These are phyloP conservation scores for Coleophora deauratella DNA, from an alignment of 2,888 invertebrate species.

Conservation along the genomic window DNA sequence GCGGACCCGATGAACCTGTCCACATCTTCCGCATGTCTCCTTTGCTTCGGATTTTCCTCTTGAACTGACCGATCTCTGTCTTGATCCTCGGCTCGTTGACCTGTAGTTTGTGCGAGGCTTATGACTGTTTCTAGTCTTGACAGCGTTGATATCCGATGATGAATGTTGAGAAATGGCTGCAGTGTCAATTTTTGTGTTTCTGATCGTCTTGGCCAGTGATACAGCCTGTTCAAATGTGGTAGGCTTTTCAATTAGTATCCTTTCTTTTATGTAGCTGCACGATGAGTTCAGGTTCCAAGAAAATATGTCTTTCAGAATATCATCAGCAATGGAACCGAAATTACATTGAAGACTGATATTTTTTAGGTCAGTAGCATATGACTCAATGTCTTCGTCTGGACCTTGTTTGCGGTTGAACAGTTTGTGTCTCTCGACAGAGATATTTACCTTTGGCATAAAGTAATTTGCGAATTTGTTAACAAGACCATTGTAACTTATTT, in stretches of 20 bases:
- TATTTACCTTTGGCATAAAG: conserved; percentile 12
- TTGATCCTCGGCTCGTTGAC: too few relatives aligned
- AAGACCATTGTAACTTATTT: conserved; percentile 2
- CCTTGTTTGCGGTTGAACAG: conserved; percentile 11
- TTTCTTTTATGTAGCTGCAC: not conserved
- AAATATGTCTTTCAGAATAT: conserved; percentile 1
- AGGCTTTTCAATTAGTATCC: not conserved
- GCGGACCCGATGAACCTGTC: too few relatives aligned
- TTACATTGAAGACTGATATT: conserved; percentile 2
- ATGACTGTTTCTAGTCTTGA: too few relatives aligned
- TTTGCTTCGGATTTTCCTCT: too few relatives aligned
- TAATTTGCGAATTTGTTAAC: conserved; percentile 4
- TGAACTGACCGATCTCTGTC: too few relatives aligned
- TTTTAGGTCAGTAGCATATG: conserved; percentile 4
- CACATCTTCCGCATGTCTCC: too few relatives aligned
- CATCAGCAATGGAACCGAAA: not conserved
- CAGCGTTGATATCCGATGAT: too few relatives aligned
- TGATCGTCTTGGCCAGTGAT: too few relatives aligned
- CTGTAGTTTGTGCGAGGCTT: too few relatives aligned
- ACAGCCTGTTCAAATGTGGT: too few relatives aligned
- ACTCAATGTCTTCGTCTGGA: conserved; percentile 4
- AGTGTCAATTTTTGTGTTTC: too few relatives aligned
- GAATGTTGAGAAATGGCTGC: too few relatives aligned
- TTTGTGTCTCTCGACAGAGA: conserved; percentile 13
- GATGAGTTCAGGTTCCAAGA: not conserved